Evolutionary conservation across 2,888 invertebrate species (phyloP).

Genomic region (Drosophila diplacantha): DNA sequence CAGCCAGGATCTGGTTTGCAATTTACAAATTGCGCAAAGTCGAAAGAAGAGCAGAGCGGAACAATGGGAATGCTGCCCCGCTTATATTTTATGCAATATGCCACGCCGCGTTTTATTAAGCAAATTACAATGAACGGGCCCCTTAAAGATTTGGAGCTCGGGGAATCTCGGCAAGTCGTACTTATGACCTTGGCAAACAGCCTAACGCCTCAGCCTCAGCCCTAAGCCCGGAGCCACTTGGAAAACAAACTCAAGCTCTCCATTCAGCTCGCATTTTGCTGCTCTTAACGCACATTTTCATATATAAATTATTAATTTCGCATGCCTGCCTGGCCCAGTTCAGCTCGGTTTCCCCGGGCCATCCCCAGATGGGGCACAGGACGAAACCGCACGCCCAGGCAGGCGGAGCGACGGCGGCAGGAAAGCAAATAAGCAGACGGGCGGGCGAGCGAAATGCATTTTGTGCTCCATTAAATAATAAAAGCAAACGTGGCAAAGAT

Average conservation of each 20-base stretch:
- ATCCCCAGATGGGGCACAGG: constrained; percentile 28
- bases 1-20: constrained; percentile 68
- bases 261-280: constrained; percentile 40
- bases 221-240: constrained; percentile 66
- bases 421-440: constrained; percentile 41
- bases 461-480: constrained; percentile 76
- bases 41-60: constrained; percentile 24
- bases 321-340: constrained; percentile 48
- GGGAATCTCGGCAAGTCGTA: constrained; percentile 64
- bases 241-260: constrained; percentile 62
- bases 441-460: constrained; percentile 71
- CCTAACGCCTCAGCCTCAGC: constrained; percentile 49
- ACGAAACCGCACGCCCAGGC: constrained; percentile 24
- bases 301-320: constrained; percentile 76
- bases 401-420: constrained; percentile 6
- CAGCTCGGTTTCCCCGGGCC: constrained; percentile 6
- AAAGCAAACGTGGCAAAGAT: constrained; percentile 71
- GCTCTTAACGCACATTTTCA: constrained; percentile 76
- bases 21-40: constrained; percentile 73
- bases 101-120: constrained; percentile 72
- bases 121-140: constrained; percentile 64
- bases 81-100: constrained; percentile 71
- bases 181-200: constrained; percentile 73
- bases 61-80: constrained; percentile 40
- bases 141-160: constrained; percentile 21